These are phyloP conservation scores for Alouatta palliata DNA, from an alignment of 2,113 vertebrate species.

Conservation along the genomic window DNA sequence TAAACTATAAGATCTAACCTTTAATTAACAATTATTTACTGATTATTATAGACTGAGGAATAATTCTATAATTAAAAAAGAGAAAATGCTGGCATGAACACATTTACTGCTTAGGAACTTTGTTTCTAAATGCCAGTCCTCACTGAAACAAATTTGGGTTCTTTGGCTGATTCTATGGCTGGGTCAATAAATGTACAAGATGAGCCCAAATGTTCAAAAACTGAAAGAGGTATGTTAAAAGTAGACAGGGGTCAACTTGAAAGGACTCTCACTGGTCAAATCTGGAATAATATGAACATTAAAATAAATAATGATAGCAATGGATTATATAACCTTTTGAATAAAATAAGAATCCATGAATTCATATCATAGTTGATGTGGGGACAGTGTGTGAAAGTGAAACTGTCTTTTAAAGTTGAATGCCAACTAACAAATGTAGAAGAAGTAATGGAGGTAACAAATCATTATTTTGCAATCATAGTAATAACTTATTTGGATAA, in stretches of 20 bases:
- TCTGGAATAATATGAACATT: not conserved
- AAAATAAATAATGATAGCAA: not conserved
- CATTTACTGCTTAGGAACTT: not conserved
- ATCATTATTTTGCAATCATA: not conserved
- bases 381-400: not conserved
- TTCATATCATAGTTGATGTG: not conserved
- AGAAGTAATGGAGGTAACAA: not conserved
- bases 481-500: not conserved
- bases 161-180: not conserved
- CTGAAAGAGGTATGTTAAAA: not conserved
- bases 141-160: not conserved
- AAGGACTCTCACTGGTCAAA: not conserved
- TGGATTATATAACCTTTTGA: not conserved
- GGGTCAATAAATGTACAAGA: not conserved
- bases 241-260: too few species aligned
- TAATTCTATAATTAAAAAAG: conserved; percentile 12
- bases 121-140: not conserved
- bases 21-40: conserved; percentile 41
- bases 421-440: not conserved
- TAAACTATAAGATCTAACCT: not conserved
- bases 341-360: not conserved
- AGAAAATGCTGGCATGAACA: not conserved
- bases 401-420: not conserved
- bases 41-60: conserved; percentile 25
- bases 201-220: not conserved